Conservation (phyloP, 37 sponge, comb jelly and placozoan species). For the Lycopodina hypogea region DNA sequence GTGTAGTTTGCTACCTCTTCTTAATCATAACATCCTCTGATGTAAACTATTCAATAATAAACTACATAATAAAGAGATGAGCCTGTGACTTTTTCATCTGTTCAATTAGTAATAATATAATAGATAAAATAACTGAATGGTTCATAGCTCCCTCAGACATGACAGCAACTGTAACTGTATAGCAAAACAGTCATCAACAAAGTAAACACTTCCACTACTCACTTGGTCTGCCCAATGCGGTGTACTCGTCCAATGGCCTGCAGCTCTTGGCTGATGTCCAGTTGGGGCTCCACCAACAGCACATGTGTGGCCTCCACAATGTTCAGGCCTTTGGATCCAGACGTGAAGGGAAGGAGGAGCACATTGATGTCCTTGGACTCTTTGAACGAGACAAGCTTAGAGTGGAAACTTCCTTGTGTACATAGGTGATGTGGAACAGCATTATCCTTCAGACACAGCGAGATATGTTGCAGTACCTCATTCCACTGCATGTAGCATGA, state of each 20-base stretch:
- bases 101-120: too few species aligned
- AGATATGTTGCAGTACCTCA: slow-evolving; percentile 45
- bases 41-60: too few species aligned
- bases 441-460: slow-evolving; percentile 42
- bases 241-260: slow-evolving; percentile 87
- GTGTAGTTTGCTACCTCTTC: too few species aligned
- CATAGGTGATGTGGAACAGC: slow-evolving; percentile 6
- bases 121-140: too few species aligned
- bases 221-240: slow-evolving; percentile 88
- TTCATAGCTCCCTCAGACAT: too few species aligned
- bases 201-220: background rate
- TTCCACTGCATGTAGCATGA: slow-evolving; percentile 36
- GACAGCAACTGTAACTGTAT: background rate
- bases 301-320: slow-evolving; percentile 86
- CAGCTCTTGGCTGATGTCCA: slow-evolving; percentile 70
- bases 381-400: slow-evolving; percentile 57
- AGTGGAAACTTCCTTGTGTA: slow-evolving; percentile 25
- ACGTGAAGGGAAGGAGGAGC: slow-evolving; percentile 59
- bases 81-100: too few species aligned
- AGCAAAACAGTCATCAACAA: background rate
- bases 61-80: too few species aligned
- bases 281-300: slow-evolving; percentile 76
- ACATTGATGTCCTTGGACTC: slow-evolving; percentile 41
- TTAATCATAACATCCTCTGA: too few species aligned
- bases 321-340: slow-evolving; percentile 86